Base-by-base conservation (phyloP, 2,797 vertebrate genomes). In the Eulemur albifrons region DNA sequence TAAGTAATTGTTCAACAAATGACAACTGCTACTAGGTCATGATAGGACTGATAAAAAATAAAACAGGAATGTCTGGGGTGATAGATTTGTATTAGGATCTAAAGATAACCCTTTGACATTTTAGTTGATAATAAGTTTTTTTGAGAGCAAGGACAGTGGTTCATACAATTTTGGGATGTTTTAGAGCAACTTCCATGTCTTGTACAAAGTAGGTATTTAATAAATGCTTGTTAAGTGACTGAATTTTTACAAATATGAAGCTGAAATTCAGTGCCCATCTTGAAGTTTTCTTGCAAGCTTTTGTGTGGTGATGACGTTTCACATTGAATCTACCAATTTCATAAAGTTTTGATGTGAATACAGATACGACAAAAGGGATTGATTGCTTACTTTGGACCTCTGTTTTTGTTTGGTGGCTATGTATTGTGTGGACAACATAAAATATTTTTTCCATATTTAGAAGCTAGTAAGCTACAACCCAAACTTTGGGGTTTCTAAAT, bases 401-500 rank as follows among this genome's bases (percentile, higher is more conserved):
- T 76, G 75, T 45, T 95, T 96, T 90, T 88, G 57, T 92, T 89
- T 92, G 57, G 54, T 82, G 50, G 12, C 38, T 94, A 11, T 45
- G 20, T 92, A 81, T 43, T 94, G 25, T 65, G 21, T 90, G 59
- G 91, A 87, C 52, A 79, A n/a, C 48, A 96, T 38, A 93, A 95
- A 90, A 84, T 85, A 80, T 76, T 82, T 94, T 94, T 83, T 85
- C 63, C 87, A 95, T 93, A 79, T 75, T 96, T 86, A 95, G 88
- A 95, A 96, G 85, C 70, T 94, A 97, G 77, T 90, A 90, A 93
- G 90, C 48, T 80, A 67, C 54, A 95, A 95, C 59, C 27, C 90
- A 96, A 95, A 95, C 84, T 95, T 96, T 72, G 54, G 79, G 75
- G 63, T 88, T 95, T 96, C 96, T 97, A 97, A 94, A 96, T 96